These are phyloP conservation scores for Muscicapa striata DNA, from an alignment of 2,797 vertebrate species.

Conservation along the genomic window DNA sequence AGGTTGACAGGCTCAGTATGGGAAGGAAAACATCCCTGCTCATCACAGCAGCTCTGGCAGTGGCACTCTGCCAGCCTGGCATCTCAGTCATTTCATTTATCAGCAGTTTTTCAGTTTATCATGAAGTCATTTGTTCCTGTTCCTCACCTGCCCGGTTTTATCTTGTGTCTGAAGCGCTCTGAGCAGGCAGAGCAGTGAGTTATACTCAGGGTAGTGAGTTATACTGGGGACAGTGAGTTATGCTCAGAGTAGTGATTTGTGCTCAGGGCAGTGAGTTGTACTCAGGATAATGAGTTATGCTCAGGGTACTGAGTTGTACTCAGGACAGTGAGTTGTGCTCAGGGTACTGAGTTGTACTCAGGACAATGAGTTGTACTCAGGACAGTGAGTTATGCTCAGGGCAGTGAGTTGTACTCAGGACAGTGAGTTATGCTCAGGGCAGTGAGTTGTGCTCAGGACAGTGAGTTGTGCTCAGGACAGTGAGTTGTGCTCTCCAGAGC, in stretches of 20 bases:
- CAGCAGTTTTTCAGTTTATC: conserved; percentile 41
- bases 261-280: no score
- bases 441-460: no score
- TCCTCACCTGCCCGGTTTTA: neutral
- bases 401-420: neutral
- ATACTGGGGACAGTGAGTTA: no score
- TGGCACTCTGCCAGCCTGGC: neutral
- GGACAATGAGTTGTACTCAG: neutral
- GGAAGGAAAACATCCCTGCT: neutral
- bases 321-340: no score
- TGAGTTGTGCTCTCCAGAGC: neutral
- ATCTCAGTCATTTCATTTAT: neutral
- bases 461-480: no score
- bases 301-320: no score
- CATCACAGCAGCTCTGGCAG: neutral
- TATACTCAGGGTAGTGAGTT: neutral
- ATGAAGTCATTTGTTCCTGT: neutral
- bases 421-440: no score
- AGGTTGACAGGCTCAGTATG: conserved; percentile 33
- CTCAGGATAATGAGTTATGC: no score
- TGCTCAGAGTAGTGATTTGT: neutral
- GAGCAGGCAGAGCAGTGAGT: neutral
- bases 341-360: no score
- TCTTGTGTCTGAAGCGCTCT: neutral
- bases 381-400: neutral